Base-by-base conservation (phyloP, 2,888 invertebrate species). In the Caenorhabditis sulstoni region DNA sequence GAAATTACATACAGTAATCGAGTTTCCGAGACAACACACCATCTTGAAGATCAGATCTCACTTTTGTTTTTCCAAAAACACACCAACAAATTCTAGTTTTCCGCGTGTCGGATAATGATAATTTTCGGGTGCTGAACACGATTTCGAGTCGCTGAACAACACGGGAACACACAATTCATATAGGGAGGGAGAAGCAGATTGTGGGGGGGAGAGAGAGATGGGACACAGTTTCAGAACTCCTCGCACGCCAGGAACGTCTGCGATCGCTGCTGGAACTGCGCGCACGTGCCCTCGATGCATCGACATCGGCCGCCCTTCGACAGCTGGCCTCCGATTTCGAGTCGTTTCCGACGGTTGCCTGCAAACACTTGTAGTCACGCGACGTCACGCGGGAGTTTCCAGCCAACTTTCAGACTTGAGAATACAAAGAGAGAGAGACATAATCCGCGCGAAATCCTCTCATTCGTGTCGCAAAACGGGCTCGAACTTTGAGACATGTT, bases 271-370 rank as follows among this genome's bases (percentile, higher is more conserved):
- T 81, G 81, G 70, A 77, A 83, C n/a, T 75, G 73, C 37, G 81
- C 57, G 50, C 81, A 82, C 9, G 70, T 47, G 55, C 74, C 81
- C 8, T 79, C 81, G 20, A 78, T 70, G 67, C 81, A 81, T 45
- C 81, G 75, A 62, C 81, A 81, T 50, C 67, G 61, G 3, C 79
- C 81, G 70, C 71, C 71, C 41, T 71, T 71, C 20, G 71, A 71
- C 49, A 57, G 37, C 20, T 55, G 55, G 47, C n/a, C 22, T 14
- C 71, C 71, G 20, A 71, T 50, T 62, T 71, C 71, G n/a, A 71
- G 55, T 14, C 71, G 71, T 71, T 71, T 71, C 47, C 57, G 71
- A 64, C 71, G 71, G 37, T 44, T 52, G 52, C 59, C 68, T 70
- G 61, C 9, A 68, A 52, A n/a, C n/a, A n/a, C n/a, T n/a, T n/a